Evolutionary conservation across 2,797 vertebrate species (phyloP).

Genomic region (Octomys mimax): DNA sequence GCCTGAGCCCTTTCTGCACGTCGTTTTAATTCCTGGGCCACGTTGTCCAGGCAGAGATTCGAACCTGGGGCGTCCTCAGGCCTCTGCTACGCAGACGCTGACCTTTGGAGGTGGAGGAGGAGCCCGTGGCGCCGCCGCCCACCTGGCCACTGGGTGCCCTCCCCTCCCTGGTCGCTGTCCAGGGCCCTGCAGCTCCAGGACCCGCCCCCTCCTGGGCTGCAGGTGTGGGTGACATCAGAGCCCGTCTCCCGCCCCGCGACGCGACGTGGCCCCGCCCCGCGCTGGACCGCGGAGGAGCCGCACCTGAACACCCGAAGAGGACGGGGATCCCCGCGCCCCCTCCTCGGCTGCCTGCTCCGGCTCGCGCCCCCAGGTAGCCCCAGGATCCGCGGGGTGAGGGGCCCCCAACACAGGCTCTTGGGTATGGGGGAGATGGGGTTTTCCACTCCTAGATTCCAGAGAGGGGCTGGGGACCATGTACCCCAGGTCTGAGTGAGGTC

Average conservation of each 20-base stretch:
- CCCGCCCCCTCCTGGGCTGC: slow-evolving; percentile 55
- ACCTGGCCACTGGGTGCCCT: background rate
- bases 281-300: slow-evolving; percentile 74
- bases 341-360: slow-evolving; percentile 10
- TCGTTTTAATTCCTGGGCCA: background rate
- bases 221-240: slow-evolving; percentile 78
- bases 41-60: background rate
- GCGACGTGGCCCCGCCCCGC: slow-evolving; percentile 67
- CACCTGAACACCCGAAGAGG: slow-evolving; percentile 65
- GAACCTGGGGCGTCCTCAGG: background rate
- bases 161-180: background rate
- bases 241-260: slow-evolving; percentile 24
- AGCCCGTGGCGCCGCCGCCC: slow-evolving; percentile 19
- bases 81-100: background rate
- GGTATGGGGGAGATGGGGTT: background rate
- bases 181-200: background rate
- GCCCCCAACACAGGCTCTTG: background rate
- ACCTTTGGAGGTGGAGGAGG: slow-evolving; percentile 23
- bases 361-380: slow-evolving; percentile 65
- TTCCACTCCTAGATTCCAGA: background rate
- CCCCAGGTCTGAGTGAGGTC: background rate
- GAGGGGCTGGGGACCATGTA: too few species aligned
- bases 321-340: slow-evolving; percentile 37
- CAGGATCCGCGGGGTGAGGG: background rate
- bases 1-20: background rate